Conservation (phyloP, 2,113 vertebrate species). For the Antennarius striatus region DNA sequence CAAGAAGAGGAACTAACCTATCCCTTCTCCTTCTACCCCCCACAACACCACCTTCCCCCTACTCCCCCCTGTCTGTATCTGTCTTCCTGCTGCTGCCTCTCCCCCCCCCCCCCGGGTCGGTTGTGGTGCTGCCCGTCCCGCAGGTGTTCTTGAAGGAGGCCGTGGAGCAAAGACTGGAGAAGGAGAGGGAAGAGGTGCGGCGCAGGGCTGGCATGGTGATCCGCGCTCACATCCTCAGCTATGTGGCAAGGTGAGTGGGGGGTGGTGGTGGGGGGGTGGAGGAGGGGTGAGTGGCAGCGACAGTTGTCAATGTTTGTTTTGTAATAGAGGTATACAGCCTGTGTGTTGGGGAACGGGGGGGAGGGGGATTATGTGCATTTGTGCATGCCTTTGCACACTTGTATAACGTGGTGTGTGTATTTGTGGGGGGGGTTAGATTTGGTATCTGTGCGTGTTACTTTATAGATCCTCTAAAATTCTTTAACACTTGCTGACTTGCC, state of each 20-base stretch:
- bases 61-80: background rate
- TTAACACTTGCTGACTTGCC: constrained; percentile 11
- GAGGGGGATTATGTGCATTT: constrained; percentile 4
- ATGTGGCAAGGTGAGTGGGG: constrained; percentile 89
- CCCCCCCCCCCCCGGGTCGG: constrained; percentile 34
- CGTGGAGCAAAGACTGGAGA: constrained; percentile 94
- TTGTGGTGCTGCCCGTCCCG: constrained; percentile 62
- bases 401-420: constrained; percentile 29
- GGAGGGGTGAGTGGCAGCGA: constrained; percentile 58
- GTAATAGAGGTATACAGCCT: constrained; percentile 45
- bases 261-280: constrained; percentile 6
- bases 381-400: constrained; percentile 36
- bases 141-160: constrained; percentile 95
- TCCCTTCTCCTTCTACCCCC: constrained; percentile 20
- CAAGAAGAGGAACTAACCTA: constrained; percentile 65
- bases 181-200: constrained; percentile 87
- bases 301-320: constrained; percentile 72
- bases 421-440: background rate
- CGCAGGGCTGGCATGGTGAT: constrained; percentile 89
- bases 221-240: constrained; percentile 91
- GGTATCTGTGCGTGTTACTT: background rate
- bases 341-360: background rate
- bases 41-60: no score
- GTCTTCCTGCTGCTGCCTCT: constrained; percentile 29
- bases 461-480: background rate